Conservation (phyloP, 2,113 vertebrate species). For the Rhodinocichla rosea region DNA sequence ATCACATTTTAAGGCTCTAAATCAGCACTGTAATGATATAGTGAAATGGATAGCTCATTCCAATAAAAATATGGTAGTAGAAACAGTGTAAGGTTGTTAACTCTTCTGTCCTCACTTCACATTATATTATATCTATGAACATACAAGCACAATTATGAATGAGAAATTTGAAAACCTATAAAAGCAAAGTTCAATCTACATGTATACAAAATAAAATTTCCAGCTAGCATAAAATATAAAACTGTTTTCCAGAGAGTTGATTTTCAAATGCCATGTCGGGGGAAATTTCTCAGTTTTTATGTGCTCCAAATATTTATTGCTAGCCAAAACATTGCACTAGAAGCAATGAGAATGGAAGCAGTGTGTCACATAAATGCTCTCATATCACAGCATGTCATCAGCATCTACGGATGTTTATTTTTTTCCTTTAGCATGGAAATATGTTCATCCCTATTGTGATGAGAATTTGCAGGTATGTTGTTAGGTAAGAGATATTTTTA, state of each 20-base stretch:
- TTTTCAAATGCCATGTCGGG: background rate
- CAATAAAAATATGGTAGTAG: background rate
- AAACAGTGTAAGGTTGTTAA: background rate
- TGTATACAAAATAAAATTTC: background rate
- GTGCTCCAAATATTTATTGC: background rate
- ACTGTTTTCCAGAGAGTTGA: background rate
- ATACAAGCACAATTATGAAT: background rate
- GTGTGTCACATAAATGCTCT: background rate
- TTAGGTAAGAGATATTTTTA: background rate
- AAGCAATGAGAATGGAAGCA: background rate
- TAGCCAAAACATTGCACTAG: background rate
- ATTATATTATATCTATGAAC: background rate
- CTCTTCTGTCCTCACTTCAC: background rate
- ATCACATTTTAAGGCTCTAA: background rate
- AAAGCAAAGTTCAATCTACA: background rate
- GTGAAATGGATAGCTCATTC: background rate
- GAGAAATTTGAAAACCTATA: background rate
- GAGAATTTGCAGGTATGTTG: background rate
- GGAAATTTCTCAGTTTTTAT: background rate
- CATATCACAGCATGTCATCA: background rate
- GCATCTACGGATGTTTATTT: background rate
- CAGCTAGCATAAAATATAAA: background rate
- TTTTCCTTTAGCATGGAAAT: background rate
- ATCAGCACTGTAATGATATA: background rate
- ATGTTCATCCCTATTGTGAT: background rate